A percentile compares a stretch with the other conserved stretches of the same genome.
Conservation (phyloP, 1,140 invertebrate genomes). For the Belonocnema kinseyi region DNA sequence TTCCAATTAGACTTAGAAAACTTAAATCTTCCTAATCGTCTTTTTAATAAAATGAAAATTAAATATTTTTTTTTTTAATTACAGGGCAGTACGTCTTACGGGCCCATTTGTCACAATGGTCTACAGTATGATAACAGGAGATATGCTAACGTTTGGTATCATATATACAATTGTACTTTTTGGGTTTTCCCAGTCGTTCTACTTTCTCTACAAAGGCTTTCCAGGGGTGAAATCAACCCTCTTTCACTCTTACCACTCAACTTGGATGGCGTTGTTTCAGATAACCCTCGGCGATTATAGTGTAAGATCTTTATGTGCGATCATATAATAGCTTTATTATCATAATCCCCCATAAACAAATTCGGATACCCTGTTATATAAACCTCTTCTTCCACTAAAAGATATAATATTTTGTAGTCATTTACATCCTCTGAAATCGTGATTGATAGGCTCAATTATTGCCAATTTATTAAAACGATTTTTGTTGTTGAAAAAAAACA, state of each 20-base stretch:
- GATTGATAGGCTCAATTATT: constrained; percentile 1
- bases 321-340: constrained; percentile 45
- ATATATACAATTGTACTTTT: constrained; percentile 96
- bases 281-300: constrained; percentile 98
- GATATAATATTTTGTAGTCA: constrained; percentile 10
- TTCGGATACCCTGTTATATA: not conserved
- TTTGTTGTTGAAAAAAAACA: not conserved
- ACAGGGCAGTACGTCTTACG: constrained; percentile 92
- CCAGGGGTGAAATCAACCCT: constrained; percentile 86
- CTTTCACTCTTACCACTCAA: constrained; percentile 90
- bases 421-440: not conserved
- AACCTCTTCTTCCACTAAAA: not conserved
- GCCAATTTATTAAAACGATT: not conserved
- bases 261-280: constrained; percentile 98
- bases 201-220: constrained; percentile 96
- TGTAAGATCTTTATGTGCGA: constrained; percentile 78
- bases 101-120: constrained; percentile 99
- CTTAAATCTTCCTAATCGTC: not conserved
- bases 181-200: constrained; percentile 97
- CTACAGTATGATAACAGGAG: constrained; percentile 97
- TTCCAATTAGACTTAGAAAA: too few species aligned
- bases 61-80: constrained; percentile 57
- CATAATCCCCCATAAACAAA: constrained; percentile 34
- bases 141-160: constrained; percentile 98
- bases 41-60: not conserved